These are phyloP conservation scores for Acrocyrtus sp. DNA, from an alignment of 2,888 invertebrate genomes.

Conservation along the genomic window DNA sequence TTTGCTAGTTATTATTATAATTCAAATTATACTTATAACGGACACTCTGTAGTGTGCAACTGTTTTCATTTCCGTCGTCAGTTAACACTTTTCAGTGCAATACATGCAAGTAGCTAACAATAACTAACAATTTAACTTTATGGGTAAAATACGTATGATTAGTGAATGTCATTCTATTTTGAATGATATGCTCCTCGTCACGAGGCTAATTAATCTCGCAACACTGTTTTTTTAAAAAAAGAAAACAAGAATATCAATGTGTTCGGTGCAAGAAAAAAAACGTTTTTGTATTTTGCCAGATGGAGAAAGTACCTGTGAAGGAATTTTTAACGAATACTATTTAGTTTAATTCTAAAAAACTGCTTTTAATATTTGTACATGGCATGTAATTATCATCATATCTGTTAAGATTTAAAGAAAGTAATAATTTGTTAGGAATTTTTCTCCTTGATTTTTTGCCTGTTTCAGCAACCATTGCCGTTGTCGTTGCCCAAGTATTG, in stretches of 20 bases:
- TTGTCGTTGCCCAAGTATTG: constrained; percentile 52
- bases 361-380: not conserved
- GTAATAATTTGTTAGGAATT: constrained; percentile 29
- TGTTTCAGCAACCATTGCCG: constrained; percentile 59
- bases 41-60: no score
- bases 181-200: not conserved
- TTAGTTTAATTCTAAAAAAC: no score
- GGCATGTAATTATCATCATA: no score
- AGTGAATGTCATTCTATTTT: not conserved
- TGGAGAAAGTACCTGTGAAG: not conserved
- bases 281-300: not conserved
- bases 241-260: not conserved
- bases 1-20: no score
- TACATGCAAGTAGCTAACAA: constrained; percentile 3
- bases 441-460: constrained; percentile 50
- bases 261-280: not conserved
- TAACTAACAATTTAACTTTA: constrained; percentile 5
- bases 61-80: no score
- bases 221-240: not conserved
- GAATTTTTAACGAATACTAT: not conserved
- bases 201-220: no score
- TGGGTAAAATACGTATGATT: not conserved
- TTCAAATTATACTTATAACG: no score
- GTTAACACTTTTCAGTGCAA: no score
- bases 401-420: not conserved